Conservation (phyloP, 1,140 invertebrate species). For the Bombus soroeensis region DNA sequence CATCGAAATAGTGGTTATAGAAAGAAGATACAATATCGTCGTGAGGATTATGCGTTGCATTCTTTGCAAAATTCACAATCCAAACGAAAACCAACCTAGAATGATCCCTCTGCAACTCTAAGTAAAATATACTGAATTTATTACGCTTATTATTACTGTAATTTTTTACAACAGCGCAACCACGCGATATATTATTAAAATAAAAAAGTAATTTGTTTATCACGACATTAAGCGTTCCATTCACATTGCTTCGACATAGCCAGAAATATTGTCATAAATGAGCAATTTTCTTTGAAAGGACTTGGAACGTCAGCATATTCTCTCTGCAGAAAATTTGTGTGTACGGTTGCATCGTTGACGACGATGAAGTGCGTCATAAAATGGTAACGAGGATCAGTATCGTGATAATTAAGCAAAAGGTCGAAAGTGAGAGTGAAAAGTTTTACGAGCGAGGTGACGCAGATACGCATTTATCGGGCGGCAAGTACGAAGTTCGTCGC, state of each 20-base stretch:
- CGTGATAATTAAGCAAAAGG: slow-evolving; percentile 31
- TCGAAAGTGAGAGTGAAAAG: slow-evolving; percentile 12
- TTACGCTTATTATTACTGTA: too few species aligned
- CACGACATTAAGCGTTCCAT: background rate
- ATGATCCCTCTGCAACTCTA: too few species aligned
- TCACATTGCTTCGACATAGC: background rate
- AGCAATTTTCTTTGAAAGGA: background rate
- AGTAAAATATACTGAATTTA: background rate
- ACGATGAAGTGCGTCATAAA: background rate
- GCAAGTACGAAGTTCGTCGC: slow-evolving; percentile 16
- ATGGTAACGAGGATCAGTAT: background rate
- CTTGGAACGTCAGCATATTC: background rate
- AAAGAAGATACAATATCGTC: background rate
- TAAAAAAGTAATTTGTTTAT: background rate
- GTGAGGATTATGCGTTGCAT: too few species aligned
- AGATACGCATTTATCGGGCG: slow-evolving; percentile 16
- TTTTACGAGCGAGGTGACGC: slow-evolving; percentile 28
- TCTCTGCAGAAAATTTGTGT: background rate
- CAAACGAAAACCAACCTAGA: too few species aligned
- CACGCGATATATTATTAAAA: background rate
- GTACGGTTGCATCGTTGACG: background rate
- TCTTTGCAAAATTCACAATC: too few species aligned
- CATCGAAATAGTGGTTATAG: background rate
- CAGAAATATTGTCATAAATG: background rate
- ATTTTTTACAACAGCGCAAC: too few species aligned